These are phyloP conservation scores for Thera obeliscata DNA, from an alignment of 2,888 invertebrate genomes.

Conservation along the genomic window DNA sequence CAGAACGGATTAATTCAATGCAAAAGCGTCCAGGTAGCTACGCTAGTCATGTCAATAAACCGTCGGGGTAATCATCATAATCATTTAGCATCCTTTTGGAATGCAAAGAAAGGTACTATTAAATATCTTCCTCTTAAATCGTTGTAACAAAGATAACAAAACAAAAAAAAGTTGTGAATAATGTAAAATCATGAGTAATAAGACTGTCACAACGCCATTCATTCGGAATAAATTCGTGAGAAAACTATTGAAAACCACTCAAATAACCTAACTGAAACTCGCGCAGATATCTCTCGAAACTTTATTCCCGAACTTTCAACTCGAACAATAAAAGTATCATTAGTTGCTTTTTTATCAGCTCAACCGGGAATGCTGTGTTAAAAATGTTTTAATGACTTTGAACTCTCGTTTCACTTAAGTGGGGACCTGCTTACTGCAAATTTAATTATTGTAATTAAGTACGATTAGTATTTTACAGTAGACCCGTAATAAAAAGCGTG, in stretches of 20 bases:
- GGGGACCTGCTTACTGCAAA: conserved; percentile 4
- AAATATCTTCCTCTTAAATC: too few relatives aligned
- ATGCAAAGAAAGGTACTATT: too few relatives aligned
- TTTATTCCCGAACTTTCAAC: conserved; percentile 31
- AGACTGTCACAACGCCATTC: conserved; percentile 33
- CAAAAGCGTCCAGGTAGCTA: not conserved
- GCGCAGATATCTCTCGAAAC: conserved; percentile 33
- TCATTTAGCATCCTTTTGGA: not conserved
- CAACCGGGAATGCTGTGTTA: conserved; percentile 18
- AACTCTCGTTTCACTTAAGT: conserved; percentile 8
- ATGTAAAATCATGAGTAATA: conserved; percentile 15
- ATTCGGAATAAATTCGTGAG: conserved; percentile 32
- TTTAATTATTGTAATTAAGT: conserved; percentile 5
- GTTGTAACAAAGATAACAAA: not conserved
- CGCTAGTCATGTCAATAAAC: not conserved
- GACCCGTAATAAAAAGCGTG: too few relatives aligned
- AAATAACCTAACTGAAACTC: conserved; percentile 30
- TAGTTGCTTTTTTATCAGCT: conserved; percentile 29
- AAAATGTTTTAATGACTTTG: conserved; percentile 24
- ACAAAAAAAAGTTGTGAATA: not conserved
- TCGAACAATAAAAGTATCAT: conserved; percentile 32
- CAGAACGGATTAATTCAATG: not conserved
- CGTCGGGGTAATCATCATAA: not conserved
- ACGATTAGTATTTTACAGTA: not conserved
- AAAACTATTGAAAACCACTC: conserved; percentile 38